Conservation (phyloP, 2,113 vertebrate genomes). For the Thunnus thynnus region DNA sequence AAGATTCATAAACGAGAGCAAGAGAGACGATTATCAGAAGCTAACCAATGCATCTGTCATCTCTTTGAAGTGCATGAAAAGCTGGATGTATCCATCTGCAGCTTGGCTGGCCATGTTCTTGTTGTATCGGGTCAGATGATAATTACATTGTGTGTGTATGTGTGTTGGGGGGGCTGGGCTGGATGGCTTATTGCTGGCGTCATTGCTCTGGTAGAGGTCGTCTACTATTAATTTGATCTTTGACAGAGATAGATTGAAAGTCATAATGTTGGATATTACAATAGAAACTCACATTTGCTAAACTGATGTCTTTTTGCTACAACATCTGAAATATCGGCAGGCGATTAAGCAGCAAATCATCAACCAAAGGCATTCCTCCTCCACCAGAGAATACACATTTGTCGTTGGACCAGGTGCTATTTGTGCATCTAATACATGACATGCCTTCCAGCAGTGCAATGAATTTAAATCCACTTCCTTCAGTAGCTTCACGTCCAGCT, state of each 20-base stretch:
- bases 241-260: constrained; percentile 62
- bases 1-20: background rate
- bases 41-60: constrained; percentile 25
- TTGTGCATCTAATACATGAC: constrained; percentile 24
- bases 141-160: constrained; percentile 29
- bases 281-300: constrained; percentile 23
- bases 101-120: constrained; percentile 18
- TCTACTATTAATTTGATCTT: constrained; percentile 57
- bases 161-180: background rate
- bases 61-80: constrained; percentile 29
- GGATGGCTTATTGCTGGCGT: constrained; percentile 35
- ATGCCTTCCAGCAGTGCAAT: constrained; percentile 53
- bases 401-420: constrained; percentile 56
- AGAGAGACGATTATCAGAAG: background rate
- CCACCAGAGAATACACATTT: constrained; percentile 22
- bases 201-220: background rate
- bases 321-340: constrained; percentile 27
- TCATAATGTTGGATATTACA: constrained; percentile 29
- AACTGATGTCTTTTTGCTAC: constrained; percentile 16
- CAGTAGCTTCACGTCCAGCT: constrained; percentile 59
- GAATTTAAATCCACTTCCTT: constrained; percentile 40
- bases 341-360: constrained; percentile 16
- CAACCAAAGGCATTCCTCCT: background rate
- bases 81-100: constrained; percentile 18
- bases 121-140: constrained; percentile 46